Conservation (phyloP, 2,113 vertebrate species). For the Onychostruthus taczanowskii region DNA sequence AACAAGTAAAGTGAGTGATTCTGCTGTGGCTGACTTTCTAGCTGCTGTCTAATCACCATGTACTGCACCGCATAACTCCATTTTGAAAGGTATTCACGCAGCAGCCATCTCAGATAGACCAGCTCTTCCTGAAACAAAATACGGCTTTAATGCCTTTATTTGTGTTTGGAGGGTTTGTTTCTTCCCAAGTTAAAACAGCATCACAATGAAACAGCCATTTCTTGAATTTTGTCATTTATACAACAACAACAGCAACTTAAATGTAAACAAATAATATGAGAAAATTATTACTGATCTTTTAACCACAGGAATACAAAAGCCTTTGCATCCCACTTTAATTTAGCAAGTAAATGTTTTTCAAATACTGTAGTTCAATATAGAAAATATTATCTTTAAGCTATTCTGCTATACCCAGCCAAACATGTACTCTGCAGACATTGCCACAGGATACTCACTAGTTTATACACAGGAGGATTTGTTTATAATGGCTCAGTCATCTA, state of each 20-base stretch:
- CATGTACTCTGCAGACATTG: neutral
- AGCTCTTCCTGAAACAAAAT: neutral
- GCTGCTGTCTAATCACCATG: neutral
- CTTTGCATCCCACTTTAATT: neutral
- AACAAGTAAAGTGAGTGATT: neutral
- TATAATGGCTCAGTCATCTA: conserved; percentile 27
- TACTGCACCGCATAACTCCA: neutral
- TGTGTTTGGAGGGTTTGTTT: neutral
- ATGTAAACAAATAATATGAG: neutral
- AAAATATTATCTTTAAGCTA: neutral
- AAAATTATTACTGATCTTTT: neutral
- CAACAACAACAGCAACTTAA: neutral
- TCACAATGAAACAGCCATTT: neutral
- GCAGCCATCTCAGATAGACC: neutral
- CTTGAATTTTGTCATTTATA: neutral
- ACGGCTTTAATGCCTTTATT: neutral
- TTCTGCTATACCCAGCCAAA: neutral
- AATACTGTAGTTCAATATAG: neutral
- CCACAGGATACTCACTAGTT: neutral
- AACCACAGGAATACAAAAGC: neutral
- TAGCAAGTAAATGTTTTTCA: neutral
- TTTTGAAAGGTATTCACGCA: neutral
- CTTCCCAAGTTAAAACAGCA: neutral
- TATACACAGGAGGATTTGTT: conserved; percentile 19
- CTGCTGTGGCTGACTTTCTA: neutral